Percentiles rank a stretch among this genome's conserved stretches.
phyloP scores from a whole-genome alignment of 2,797 vertebrate species.

The Tadarida brasiliensis region DNA sequence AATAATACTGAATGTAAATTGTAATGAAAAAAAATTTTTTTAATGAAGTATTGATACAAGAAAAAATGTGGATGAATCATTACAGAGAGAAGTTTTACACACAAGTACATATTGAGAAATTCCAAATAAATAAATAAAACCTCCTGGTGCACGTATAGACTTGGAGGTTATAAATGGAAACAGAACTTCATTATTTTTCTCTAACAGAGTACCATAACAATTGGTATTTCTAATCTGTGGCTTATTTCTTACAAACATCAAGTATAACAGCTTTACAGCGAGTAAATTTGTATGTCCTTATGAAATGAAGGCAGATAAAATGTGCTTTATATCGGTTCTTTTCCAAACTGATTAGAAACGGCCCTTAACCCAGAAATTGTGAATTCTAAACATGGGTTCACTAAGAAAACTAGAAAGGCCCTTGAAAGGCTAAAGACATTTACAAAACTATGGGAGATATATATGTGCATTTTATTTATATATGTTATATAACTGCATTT shows the following conservation, averaged over 20 bases:
- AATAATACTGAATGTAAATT: not conserved
- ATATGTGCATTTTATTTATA: too few species aligned
- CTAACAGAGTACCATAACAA: not conserved
- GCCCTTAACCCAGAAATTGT: conserved; percentile 26
- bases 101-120: not conserved
- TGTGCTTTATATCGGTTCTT: not conserved
- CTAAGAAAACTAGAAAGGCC: not conserved
- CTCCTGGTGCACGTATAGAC: not conserved
- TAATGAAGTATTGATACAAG: not conserved
- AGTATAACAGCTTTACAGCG: not conserved
- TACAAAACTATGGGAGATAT: not conserved
- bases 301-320: conserved; percentile 39
- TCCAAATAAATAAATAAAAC: not conserved
- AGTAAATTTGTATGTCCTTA: conserved; percentile 3
- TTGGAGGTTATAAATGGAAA: conserved; percentile 2
- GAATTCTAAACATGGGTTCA: conserved; percentile 16
- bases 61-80: not conserved
- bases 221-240: conserved; percentile 23
- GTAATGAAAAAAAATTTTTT: not conserved
- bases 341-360: not conserved
- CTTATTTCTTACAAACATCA: conserved; percentile 30
- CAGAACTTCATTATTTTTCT: not conserved
- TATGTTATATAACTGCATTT: not conserved
- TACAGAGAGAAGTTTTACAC: not conserved
- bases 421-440: conserved; percentile 23